Percentiles rank a stretch among this genome's conserved stretches.
These are phyloP conservation scores for Otis tarda DNA, from an alignment of 2,113 vertebrate species.

Conservation along the genomic window DNA sequence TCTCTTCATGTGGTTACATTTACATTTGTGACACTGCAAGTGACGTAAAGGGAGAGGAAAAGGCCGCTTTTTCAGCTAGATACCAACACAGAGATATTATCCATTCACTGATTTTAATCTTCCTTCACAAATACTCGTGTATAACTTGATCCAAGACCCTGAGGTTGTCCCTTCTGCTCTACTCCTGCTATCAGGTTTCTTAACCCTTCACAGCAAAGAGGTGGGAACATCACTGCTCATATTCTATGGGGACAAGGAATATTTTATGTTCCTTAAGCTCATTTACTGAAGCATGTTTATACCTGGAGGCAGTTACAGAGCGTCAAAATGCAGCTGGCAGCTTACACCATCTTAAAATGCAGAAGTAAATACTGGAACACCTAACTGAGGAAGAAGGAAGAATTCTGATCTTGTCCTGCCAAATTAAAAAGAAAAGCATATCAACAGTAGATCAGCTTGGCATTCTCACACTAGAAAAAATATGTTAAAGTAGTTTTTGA, in stretches of 20 bases:
- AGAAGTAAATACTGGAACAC: neutral
- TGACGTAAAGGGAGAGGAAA: slow-evolving; percentile 60
- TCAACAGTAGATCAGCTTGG: neutral
- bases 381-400: neutral
- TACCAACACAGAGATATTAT: slow-evolving; percentile 13
- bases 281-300: neutral
- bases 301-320: neutral
- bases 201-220: neutral
- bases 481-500: neutral
- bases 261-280: neutral
- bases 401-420: neutral
- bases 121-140: neutral
- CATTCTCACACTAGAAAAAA: neutral
- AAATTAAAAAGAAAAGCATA: neutral
- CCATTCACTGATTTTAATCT: slow-evolving; percentile 50
- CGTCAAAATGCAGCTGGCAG: neutral
- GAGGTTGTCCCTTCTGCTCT: neutral
- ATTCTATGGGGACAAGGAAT: neutral
- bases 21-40: neutral
- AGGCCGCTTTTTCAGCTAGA: slow-evolving; percentile 21
- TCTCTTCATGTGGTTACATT: slow-evolving; percentile 54
- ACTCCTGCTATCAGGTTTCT: neutral
- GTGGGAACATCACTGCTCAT: neutral
- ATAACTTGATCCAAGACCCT: neutral
- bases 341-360: neutral